Evolutionary conservation across 2,113 vertebrate species (phyloP), one percentile per base, ranked within the genome.

Genomic region (Sinocyclocheilus grahami): DNA sequence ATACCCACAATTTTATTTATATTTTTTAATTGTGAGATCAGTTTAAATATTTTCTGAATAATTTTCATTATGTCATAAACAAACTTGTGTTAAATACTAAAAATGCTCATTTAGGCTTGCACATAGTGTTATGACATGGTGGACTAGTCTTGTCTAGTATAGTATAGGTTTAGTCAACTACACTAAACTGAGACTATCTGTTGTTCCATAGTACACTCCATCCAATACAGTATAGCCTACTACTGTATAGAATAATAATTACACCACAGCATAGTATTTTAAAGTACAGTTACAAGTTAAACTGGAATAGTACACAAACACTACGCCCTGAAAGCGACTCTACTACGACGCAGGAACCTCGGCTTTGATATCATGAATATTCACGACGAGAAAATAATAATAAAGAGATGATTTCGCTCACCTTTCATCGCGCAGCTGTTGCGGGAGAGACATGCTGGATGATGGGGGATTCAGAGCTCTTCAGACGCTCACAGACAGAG

Each of bases 361-460:
- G 6, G 14, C 12, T 10, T 24, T 39, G 10, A 1, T 18, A 5
- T 1, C 7, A 42, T 39, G 22, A 48, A 76, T 53, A 77, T 51
- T 53, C 13, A 76, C 51, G 65, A 77, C 16, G 65, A 51, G 33
- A 24, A 62, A 81, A 75, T 12, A n/a, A 18, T 42, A 7, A 13
- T 39, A 11, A 71, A 60, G 58, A 30, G 18, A 46, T 18, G 62
- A 27, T 9, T 0, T 3, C 69, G 86, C 89, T 95, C 93, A 99
- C 98, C 97, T 99, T 88, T 97, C 96, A 0, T 95, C 95, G 65
- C 98, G 94, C 65, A 99, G 92, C 82, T 98, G 98, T 85, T 94
- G 96, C 22, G 94, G 96, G 87, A 93, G 89, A 65, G 96, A 94
- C 97, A 98, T 98, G 84, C 13, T 84, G 80, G 8, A 14, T 14